These are phyloP conservation scores for Pogoniulus pusillus DNA, from an alignment of 2,797 vertebrate genomes.

Conservation along the genomic window DNA sequence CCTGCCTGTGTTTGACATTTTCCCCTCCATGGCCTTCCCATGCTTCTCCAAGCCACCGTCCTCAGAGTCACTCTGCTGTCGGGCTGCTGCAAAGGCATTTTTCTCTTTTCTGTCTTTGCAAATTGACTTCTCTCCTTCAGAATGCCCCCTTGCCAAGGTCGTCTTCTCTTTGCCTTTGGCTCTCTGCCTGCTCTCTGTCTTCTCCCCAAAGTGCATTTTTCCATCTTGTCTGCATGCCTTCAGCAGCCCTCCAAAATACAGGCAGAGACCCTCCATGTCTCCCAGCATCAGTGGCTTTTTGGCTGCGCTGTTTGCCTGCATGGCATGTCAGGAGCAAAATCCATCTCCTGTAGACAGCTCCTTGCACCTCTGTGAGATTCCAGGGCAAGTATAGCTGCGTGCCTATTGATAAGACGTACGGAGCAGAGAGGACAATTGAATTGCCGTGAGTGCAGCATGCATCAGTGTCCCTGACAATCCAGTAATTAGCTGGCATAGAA, in stretches of 20 bases:
- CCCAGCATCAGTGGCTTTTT: neutral
- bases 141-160: neutral
- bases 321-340: neutral
- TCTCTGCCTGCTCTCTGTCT: neutral
- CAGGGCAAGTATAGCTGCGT: neutral
- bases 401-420: neutral
- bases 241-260: neutral
- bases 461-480: slow-evolving; percentile 63
- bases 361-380: slow-evolving; percentile 20
- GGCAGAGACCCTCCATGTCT: neutral
- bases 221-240: neutral
- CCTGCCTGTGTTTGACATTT: neutral
- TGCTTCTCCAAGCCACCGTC: neutral
- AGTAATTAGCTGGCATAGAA: slow-evolving; percentile 42
- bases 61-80: neutral
- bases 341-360: slow-evolving; percentile 6
- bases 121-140: neutral
- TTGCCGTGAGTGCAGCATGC: slow-evolving; percentile 44
- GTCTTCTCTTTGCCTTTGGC: neutral
- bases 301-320: neutral
- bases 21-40: neutral
- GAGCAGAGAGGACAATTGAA: slow-evolving; percentile 51
- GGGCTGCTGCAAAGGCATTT: neutral
- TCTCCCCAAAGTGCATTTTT: neutral
- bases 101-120: neutral